Base-by-base conservation (phyloP, 1,140 invertebrate genomes). In the Pachyrhynchus sulphureomaculatus region DNA sequence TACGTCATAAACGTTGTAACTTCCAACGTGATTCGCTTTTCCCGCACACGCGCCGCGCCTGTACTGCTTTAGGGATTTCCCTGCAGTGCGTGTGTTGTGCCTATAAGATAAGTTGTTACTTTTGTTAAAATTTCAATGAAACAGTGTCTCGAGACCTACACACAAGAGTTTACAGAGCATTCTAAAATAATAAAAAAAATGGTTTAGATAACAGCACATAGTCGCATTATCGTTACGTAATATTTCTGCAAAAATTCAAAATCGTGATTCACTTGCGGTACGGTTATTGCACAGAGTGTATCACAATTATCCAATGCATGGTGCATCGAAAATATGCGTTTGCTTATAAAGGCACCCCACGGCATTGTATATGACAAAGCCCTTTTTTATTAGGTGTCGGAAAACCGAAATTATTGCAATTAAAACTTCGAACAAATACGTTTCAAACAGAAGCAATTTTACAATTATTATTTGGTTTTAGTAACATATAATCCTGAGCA, bases 361-460 rank as follows among this genome's bases (percentile, higher is more conserved):
- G 55, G 55, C 55, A 58, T 58, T 58, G 33, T 58, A 32, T 36
- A 24, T 54, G 41, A 54, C 52, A 42, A 42, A 54, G 18, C 55
- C 55, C 29, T 45, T 58, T 47, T 58, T 58, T 58, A 49, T 55
- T 55, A 44, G 53, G 53, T 44, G 53, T 55, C 36, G 53, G 53
- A 45, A 55, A 55, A 42, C 53, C 53, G 53, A 55, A 55, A 55
- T 55, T 55, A 55, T 55, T 45, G 33, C 41, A 55, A 44, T 55
- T 44, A 55, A 55, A 55, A 55, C 13, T 44, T 24, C 23, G 24
- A 44, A 33, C 29, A 37, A 55, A 55, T 55, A 32, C 24, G 41
- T 17, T 21, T 15, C 17, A 32, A 20, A 51, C 33, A 34, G 36
- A 36, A 51, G 20, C 48, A 10, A 51, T 51, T 51, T 51, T 51